Evolutionary conservation across 2,797 vertebrate species (phyloP), one percentile per base, ranked within the genome.

Genomic region (Gallirallus australis): DNA sequence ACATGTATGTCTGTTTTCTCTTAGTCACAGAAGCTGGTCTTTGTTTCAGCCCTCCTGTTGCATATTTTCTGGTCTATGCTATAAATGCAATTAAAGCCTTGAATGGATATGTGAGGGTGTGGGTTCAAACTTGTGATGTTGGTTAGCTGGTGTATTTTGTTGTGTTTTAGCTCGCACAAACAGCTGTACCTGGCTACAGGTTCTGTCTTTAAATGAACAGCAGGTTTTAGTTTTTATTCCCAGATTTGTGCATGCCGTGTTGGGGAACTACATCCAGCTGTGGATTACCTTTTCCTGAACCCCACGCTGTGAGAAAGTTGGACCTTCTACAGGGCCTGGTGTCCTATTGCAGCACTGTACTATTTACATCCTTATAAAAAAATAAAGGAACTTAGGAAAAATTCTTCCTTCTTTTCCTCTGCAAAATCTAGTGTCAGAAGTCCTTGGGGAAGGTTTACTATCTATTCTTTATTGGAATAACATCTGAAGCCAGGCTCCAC

Each of bases 81-180:
- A 82, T 52, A 82, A 92, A 65, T 31, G 45, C 64, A 91, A 64
- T 94, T 94, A 89, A 80, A 93, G 31, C 57, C 76, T 81, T 71
- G 61, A 94, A 75, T 5, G 33, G 69, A 35, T 52, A 45, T 20
- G 31, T 91, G 87, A 81, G 33, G 24, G 40, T 71, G 60, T 70
- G 86, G 68, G 53, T 87, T 37, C n/a, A 94, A 95, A 64, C 15
- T 82, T 77, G 35, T 77, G 70, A 76, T 82, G 30, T 59, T 95
- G 27, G 48, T 89, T 92, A 60, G 39, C 60, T 66, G n/a, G 42
- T 87, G 91, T 87, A 61, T 89, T 96, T 94, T 93, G 68, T 42
- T 27, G 15, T 70, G 39, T 31, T 89, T 80, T 73, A 82, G 31
- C 82, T 94, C 56, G 70, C 69, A 75, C 69, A 84, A 92, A 81